phyloP scores from a whole-genome alignment of 2,888 invertebrate genomes.

The Desoria tigrina region DNA sequence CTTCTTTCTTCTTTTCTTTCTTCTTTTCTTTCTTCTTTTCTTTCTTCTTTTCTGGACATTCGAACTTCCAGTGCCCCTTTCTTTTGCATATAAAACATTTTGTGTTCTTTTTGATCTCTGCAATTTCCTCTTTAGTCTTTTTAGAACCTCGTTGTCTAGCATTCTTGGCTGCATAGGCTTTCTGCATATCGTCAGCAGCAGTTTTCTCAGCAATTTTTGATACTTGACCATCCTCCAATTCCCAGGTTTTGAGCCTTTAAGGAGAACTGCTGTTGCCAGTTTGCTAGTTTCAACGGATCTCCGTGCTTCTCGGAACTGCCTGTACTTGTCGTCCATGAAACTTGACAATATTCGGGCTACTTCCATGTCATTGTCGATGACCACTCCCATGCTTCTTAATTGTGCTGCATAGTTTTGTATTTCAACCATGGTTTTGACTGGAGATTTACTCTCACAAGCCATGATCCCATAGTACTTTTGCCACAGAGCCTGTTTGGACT shows the following conservation, averaged over 20 bases:
- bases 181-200: too few relatives aligned
- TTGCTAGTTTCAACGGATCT: slow-evolving; percentile 23
- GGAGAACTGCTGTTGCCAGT: slow-evolving; percentile 32
- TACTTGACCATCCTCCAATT: too few relatives aligned
- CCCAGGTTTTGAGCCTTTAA: too few relatives aligned
- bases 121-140: too few relatives aligned
- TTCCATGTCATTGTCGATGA: slow-evolving; percentile 26
- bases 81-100: slow-evolving; percentile 23
- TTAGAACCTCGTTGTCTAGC: too few relatives aligned
- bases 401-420: slow-evolving; percentile 39
- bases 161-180: too few relatives aligned
- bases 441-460: slow-evolving; percentile 15
- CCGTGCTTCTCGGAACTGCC: slow-evolving; percentile 42
- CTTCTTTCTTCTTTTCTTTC: slow-evolving; percentile 9
- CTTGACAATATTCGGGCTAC: slow-evolving; percentile 34
- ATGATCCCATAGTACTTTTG: slow-evolving; percentile 29
- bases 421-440: slow-evolving; percentile 35
- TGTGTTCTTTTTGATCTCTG: too few relatives aligned
- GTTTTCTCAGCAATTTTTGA: too few relatives aligned
- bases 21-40: slow-evolving; percentile 4
- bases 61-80: slow-evolving; percentile 33
- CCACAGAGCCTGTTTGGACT: slow-evolving; percentile 34
- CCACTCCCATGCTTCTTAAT: slow-evolving; percentile 22
- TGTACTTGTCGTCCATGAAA: slow-evolving; percentile 27
- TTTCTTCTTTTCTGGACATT: slow-evolving; percentile 26